phyloP scores from a whole-genome alignment of 2,888 invertebrate genomes.

The Prostheceraeus crozeri region DNA sequence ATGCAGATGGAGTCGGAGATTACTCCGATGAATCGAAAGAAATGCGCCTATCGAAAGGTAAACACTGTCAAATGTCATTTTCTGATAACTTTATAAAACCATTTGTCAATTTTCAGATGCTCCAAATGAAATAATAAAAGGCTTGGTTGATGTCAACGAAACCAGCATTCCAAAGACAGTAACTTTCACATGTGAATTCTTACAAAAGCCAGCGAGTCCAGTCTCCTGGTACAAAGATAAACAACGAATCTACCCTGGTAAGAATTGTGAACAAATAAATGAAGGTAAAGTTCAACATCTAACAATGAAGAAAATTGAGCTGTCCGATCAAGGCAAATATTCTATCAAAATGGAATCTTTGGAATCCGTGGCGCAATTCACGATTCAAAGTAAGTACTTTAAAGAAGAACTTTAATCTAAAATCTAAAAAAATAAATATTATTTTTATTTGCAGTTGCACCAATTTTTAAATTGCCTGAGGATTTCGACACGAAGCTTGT shows the following conservation, averaged over 20 bases:
- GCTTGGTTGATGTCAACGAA: conserved; percentile 29
- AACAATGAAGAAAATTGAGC: conserved; percentile 37
- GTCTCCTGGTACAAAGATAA: conserved; percentile 38
- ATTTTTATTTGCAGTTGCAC: too few relatives aligned
- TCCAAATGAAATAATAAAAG: conserved; percentile 34
- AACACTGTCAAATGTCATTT: not conserved
- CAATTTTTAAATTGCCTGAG: conserved; percentile 26
- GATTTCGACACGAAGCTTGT: conserved; percentile 38
- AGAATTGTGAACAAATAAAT: not conserved
- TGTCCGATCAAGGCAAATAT: conserved; percentile 42
- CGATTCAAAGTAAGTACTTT: too few relatives aligned
- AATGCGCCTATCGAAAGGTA: conserved; percentile 19
- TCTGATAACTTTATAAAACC: not conserved
- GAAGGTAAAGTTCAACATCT: conserved; percentile 10
- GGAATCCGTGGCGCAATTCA: too few relatives aligned
- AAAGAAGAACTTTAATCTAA: too few relatives aligned
- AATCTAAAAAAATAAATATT: too few relatives aligned
- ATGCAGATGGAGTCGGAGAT: conserved; percentile 42
- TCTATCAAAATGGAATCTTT: too few relatives aligned
- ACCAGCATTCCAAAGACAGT: not conserved
- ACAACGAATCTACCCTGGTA: conserved; percentile 1
- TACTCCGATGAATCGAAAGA: conserved; percentile 31
- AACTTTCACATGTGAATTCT: conserved; percentile 24
- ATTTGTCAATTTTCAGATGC: too few relatives aligned
- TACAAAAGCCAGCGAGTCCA: conserved; percentile 18